Percentiles rank a stretch among this genome's conserved stretches.
Evolutionary conservation across 92 coral and sea anemone genomes (phyloP).

Genomic region (Metridium senile): DNA sequence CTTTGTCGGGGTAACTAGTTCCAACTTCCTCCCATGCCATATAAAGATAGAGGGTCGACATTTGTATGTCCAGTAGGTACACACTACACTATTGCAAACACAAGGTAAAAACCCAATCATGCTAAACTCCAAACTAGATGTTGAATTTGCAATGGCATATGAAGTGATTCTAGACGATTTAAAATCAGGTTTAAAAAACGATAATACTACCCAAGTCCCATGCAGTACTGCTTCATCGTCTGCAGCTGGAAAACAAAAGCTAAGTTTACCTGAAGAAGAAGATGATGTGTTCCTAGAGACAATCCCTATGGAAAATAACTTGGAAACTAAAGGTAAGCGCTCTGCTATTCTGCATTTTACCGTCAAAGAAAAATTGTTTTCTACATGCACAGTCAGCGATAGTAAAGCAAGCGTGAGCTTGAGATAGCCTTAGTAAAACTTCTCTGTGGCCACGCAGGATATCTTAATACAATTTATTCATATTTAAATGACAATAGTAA

Average conservation of each 20-base stretch:
- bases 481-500: no score
- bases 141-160: conserved; percentile 3
- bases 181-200: not conserved
- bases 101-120: not conserved
- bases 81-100: not conserved
- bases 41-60: not conserved
- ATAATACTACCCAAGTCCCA: not conserved
- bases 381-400: not conserved
- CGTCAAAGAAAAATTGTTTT: not conserved
- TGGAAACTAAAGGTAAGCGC: not conserved
- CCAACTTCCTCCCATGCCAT: not conserved
- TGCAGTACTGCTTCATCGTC: not conserved
- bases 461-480: no score
- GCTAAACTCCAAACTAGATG: not conserved
- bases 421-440: no score
- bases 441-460: no score
- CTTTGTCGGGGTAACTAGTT: not conserved
- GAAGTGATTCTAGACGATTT: conserved; percentile 1
- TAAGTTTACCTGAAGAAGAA: not conserved
- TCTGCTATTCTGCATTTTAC: not conserved
- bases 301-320: not conserved
- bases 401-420: no score
- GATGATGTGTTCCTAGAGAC: not conserved
- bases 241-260: not conserved
- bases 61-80: not conserved